These are phyloP conservation scores for Zaprionus obscuricornis DNA, from an alignment of 2,888 invertebrate species.

Conservation along the genomic window DNA sequence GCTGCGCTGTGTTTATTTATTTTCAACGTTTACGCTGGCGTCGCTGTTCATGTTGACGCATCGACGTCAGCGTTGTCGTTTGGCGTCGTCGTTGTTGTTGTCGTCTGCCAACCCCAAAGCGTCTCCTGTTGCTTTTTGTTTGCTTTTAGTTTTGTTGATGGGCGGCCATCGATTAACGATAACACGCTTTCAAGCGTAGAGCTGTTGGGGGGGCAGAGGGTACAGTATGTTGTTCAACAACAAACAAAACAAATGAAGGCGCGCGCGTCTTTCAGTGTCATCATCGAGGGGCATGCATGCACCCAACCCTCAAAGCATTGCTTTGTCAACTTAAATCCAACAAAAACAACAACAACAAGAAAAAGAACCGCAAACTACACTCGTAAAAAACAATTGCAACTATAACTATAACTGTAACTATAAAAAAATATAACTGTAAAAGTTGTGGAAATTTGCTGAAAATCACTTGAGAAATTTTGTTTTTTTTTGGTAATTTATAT, in stretches of 20 bases:
- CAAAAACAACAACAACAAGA: conserved; percentile 1
- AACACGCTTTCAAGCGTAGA: conserved; percentile 39
- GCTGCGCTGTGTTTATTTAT: conserved; percentile 16
- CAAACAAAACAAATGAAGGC: conserved; percentile 16
- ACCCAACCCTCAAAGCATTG: conserved; percentile 43
- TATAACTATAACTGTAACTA: no score
- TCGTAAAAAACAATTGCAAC: conserved; percentile 44
- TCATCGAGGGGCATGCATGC: conserved; percentile 47
- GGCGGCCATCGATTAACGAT: conserved; percentile 74
- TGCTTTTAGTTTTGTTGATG: conserved; percentile 66
- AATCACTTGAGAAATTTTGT: not conserved
- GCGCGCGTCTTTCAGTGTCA: conserved; percentile 59
- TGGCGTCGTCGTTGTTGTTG: conserved; percentile 7
- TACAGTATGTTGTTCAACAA: conserved; percentile 5
- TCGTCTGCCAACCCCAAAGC: conserved; percentile 48
- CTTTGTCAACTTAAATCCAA: conserved; percentile 8
- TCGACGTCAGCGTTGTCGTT: conserved; percentile 8
- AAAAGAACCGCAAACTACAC: conserved; percentile 42
- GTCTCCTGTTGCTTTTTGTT: conserved; percentile 72
- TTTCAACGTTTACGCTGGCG: conserved; percentile 11
- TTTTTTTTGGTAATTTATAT: no score
- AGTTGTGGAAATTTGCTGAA: not conserved
- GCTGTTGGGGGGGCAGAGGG: conserved; percentile 6
- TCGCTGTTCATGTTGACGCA: conserved; percentile 9
- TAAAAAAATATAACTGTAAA: no score